phyloP scores from a whole-genome alignment of 2,888 invertebrate species.

The Helleia helle region DNA sequence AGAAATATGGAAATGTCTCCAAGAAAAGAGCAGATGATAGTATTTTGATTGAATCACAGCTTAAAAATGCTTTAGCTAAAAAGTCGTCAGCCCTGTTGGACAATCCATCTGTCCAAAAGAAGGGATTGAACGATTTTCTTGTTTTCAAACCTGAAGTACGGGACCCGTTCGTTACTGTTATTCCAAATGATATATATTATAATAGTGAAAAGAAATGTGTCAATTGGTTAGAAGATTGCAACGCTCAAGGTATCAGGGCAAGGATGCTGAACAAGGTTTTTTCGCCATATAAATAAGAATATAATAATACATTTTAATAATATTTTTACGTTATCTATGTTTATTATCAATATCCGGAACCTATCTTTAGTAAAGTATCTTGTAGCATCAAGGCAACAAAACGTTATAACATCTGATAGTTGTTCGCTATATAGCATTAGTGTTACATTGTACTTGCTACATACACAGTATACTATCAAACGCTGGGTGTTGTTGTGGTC shows the following conservation, averaged over 20 bases:
- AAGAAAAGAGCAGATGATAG: too few species aligned
- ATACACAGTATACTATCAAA: too few species aligned
- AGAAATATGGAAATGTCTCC: too few species aligned
- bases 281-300: conserved; percentile 25
- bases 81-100: conserved; percentile 30
- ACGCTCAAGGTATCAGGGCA: conserved; percentile 36
- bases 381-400: too few species aligned
- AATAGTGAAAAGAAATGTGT: conserved; percentile 48
- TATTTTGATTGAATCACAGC: conserved; percentile 32
- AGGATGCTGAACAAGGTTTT: conserved; percentile 32
- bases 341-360: too few species aligned
- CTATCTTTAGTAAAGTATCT: too few species aligned
- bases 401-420: too few species aligned
- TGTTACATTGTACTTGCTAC: too few species aligned
- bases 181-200: conserved; percentile 51
- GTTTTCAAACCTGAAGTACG: conserved; percentile 33
- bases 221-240: conserved; percentile 58
- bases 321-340: too few species aligned
- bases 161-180: conserved; percentile 43
- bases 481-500: too few species aligned
- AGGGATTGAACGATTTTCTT: conserved; percentile 43
- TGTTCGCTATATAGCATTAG: too few species aligned
- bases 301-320: background rate
- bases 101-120: conserved; percentile 34
- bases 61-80: conserved; percentile 25